Evolutionary conservation across 1,140 invertebrate genomes (phyloP).

Genomic region (Brachionus koreanus): DNA sequence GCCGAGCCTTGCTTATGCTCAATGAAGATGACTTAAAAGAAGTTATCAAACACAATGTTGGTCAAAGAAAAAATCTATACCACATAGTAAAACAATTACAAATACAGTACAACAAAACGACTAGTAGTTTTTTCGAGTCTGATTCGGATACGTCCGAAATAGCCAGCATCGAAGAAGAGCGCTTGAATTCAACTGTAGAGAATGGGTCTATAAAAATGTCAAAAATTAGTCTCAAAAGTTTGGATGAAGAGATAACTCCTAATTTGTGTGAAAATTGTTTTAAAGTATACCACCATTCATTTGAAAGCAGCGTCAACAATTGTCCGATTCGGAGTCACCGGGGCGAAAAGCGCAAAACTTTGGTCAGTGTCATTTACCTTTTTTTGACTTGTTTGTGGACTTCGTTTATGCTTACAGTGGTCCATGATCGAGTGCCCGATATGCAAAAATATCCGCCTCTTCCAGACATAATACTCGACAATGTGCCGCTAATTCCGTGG

Average conservation of each 20-base stretch:
- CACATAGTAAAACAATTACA: slow-evolving; percentile 65
- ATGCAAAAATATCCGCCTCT: slow-evolving; percentile 99
- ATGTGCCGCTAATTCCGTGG: slow-evolving; percentile 96
- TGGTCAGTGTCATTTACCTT: slow-evolving; percentile 78
- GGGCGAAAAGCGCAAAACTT: slow-evolving; percentile 41
- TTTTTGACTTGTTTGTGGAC: slow-evolving; percentile 92
- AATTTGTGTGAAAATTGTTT: slow-evolving; percentile 7
- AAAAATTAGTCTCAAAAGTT: background rate
- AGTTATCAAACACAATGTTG: slow-evolving; percentile 64
- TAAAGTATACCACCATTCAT: slow-evolving; percentile 24
- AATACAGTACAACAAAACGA: background rate
- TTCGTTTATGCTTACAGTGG: slow-evolving; percentile 95
- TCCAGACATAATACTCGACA: slow-evolving; percentile 88
- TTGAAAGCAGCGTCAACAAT: slow-evolving; percentile 10
- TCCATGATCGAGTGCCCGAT: slow-evolving; percentile 94
- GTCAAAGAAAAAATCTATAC: slow-evolving; percentile 71
- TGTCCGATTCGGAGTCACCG: background rate
- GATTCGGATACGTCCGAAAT: slow-evolving; percentile 17
- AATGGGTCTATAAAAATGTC: slow-evolving; percentile 51
- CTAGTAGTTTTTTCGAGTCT: slow-evolving; percentile 8
- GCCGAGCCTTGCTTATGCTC: slow-evolving; percentile 69
- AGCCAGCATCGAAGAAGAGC: slow-evolving; percentile 15
- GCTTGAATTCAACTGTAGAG: background rate
- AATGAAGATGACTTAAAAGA: slow-evolving; percentile 71
- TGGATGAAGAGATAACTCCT: background rate